Base-by-base conservation (phyloP, 35 echinoderm and acorn worm species). In the Hemicentrotus pulcherrimus region DNA sequence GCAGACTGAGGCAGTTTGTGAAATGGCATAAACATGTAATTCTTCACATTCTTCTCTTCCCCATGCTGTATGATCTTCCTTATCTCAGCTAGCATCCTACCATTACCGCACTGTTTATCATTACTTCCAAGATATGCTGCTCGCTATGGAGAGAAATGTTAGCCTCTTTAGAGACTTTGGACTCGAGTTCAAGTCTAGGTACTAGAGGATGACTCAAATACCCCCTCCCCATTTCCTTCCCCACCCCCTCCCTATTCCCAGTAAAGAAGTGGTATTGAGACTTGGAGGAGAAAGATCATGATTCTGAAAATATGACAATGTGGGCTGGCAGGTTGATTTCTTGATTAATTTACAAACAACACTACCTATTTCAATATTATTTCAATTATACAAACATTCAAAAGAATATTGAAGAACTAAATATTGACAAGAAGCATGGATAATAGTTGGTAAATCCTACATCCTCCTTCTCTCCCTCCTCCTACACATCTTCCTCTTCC, bases 1-100 rank as follows among this genome's bases (percentile, higher is more conserved):
- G 65, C 8, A 8, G 65, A 78, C 22, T 22, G 19, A 78, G 65
- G 65, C 65, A 78, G 65, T 78, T 78, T 78, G 28, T 8, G 65
- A 78, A 78, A 78, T 78, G 65, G 65, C 65, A 78, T 78, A 78
- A 78, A 78, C 65, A 78, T 78, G 65, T 78, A 78, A 78, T 78
- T 78, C 65, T 78, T 78, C 65, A 78, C 65, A 78, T 78, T 78
- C 65, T 78, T 78, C n/a, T 78, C 65, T 78, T 28, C 65, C 22
- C 65, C 65, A 28, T 78, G 65, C 65, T 78, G 22, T n/a, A 78
- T 78, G 65, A 78, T 78, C 65, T 78, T 28, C 24, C 65, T 78
- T 78, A 78, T 78, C 65, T 78, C 6, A 8, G 65, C 65, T 78
- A 7, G 15, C 65, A 78, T 78, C 65, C 65, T 78, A 78, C 65